A percentile compares a stretch with the other conserved stretches of the same genome.
Conservation (phyloP, 2,797 vertebrate species). For the Hafferia zeledoni region DNA sequence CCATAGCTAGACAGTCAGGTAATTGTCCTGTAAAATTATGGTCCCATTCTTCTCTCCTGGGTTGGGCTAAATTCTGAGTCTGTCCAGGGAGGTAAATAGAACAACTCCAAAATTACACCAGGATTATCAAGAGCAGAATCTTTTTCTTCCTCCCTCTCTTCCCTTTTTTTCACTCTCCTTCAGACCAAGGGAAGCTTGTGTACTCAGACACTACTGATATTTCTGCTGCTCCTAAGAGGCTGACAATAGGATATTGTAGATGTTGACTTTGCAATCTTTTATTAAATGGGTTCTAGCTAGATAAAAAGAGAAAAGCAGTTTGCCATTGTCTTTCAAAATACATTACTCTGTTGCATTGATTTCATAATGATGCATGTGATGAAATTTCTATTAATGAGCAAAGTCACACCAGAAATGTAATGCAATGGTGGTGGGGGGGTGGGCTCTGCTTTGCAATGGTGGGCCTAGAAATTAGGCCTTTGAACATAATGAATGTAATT, state of each 20-base stretch:
- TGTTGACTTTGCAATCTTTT: neutral
- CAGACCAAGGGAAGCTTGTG: neutral
- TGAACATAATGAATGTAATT: neutral
- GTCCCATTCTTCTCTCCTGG: neutral
- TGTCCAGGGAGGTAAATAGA: neutral
- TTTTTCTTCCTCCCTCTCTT: neutral
- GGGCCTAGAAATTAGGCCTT: neutral
- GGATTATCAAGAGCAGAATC: neutral
- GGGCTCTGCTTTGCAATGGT: neutral
- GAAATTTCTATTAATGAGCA: conserved; percentile 1
- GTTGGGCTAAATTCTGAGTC: neutral
- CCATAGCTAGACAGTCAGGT: conserved; percentile 55
- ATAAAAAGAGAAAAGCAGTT: conserved; percentile 5
- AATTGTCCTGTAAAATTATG: conserved; percentile 44
- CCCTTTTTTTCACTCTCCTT: neutral
- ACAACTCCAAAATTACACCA: neutral
- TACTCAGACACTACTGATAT: neutral
- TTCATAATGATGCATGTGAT: conserved; percentile 11
- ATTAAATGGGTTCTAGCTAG: conserved; percentile 15
- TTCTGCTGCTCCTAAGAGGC: neutral
- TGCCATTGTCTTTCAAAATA: conserved; percentile 44
- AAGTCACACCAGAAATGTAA: neutral
- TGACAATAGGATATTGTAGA: neutral
- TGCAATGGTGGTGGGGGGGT: accelerated
- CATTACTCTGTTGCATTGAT: neutral